Evolutionary conservation across 1,140 invertebrate species (phyloP).

Genomic region (Pseudobourletiella spinata): DNA sequence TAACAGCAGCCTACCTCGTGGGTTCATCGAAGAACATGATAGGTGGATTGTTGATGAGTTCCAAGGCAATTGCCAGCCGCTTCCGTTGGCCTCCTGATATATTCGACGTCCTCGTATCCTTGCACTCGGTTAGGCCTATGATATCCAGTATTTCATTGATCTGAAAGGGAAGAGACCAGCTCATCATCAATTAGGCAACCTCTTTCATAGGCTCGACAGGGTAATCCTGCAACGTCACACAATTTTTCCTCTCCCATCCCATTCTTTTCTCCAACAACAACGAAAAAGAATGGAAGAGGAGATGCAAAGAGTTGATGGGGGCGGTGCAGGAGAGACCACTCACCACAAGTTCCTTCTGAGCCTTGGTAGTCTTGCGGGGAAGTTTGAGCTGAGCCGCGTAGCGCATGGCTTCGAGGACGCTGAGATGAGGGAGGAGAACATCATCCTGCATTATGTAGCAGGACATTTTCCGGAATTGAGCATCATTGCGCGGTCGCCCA

Average conservation of each 20-base stretch:
- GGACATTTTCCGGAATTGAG: slow-evolving; percentile 80
- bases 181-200: not conserved
- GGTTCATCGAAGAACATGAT: slow-evolving; percentile 97
- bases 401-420: slow-evolving; percentile 60
- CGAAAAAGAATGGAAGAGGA: not conserved
- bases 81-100: slow-evolving; percentile 90
- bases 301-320: not conserved
- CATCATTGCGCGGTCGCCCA: slow-evolving; percentile 70
- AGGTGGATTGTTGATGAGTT: slow-evolving; percentile 89
- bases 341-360: slow-evolving; percentile 22
- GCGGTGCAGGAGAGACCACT: slow-evolving; percentile 1
- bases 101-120: slow-evolving; percentile 64
- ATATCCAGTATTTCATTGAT: slow-evolving; percentile 86
- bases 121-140: slow-evolving; percentile 69
- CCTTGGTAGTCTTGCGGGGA: slow-evolving; percentile 59
- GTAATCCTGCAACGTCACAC: not conserved
- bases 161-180: slow-evolving; percentile 43
- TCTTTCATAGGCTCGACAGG: not conserved
- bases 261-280: not conserved
- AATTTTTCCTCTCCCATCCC: not conserved
- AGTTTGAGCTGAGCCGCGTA: slow-evolving; percentile 87
- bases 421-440: slow-evolving; percentile 64
- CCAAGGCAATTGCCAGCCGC: slow-evolving; percentile 84
- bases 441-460: slow-evolving; percentile 97
- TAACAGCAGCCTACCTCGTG: slow-evolving; percentile 59